Conservation (phyloP, 2,797 vertebrate genomes). For the Myotis myotis region DNA sequence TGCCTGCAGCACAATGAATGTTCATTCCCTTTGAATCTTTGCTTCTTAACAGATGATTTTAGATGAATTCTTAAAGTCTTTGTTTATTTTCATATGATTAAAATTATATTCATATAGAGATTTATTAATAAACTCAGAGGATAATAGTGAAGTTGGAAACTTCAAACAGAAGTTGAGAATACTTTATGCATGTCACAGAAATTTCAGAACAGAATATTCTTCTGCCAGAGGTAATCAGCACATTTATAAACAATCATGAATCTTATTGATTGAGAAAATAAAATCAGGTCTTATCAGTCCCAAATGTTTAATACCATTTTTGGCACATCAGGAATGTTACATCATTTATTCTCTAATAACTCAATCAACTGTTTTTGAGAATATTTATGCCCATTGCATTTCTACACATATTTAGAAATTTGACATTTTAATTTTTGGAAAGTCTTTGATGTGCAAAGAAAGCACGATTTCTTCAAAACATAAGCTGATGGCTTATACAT, state of each 20-base stretch:
- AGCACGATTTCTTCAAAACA: conserved; percentile 9
- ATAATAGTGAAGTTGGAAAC: neutral
- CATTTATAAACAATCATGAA: conserved; percentile 10
- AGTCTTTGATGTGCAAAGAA: conserved; percentile 38
- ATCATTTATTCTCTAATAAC: neutral
- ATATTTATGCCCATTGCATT: neutral
- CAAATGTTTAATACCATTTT: neutral
- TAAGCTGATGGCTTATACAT: neutral
- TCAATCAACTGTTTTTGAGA: neutral
- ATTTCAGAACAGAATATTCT: neutral
- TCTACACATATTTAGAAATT: neutral
- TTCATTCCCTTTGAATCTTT: neutral
- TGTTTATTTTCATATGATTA: conserved; percentile 9
- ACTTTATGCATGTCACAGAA: neutral
- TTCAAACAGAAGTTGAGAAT: conserved; percentile 16
- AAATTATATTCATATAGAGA: conserved; percentile 1
- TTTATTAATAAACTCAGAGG: neutral
- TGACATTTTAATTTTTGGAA: conserved; percentile 44
- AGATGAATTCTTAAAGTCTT: conserved; percentile 1
- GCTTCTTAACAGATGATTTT: neutral
- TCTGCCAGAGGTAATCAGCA: conserved; percentile 21
- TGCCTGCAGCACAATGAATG: neutral
- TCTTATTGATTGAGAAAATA: neutral
- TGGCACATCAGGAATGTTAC: neutral
- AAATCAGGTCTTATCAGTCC: neutral